Conservation (phyloP, 2,888 invertebrate species). For the Melinaea marsaeus region DNA sequence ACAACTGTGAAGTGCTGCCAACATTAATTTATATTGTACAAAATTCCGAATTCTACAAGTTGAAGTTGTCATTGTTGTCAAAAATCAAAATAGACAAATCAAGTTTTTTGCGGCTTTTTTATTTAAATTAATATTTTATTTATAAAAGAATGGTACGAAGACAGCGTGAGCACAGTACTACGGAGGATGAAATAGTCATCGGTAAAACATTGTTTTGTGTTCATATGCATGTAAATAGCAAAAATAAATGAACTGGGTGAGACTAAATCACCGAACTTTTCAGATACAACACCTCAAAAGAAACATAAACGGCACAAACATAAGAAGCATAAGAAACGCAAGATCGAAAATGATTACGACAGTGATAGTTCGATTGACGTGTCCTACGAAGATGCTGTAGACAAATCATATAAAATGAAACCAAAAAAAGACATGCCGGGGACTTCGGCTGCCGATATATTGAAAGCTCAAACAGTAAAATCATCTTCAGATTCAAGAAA, state of each 20-base stretch:
- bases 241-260: constrained; percentile 8
- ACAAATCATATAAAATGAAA: constrained; percentile 75
- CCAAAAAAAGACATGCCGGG: constrained; percentile 67
- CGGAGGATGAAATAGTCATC: constrained; percentile 71
- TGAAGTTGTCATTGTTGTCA: too few species aligned
- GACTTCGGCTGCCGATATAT: constrained; percentile 69
- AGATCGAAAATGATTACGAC: constrained; percentile 73
- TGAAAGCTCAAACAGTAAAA: constrained; percentile 73
- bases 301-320: constrained; percentile 82
- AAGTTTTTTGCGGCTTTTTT: neutral
- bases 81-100: too few species aligned
- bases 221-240: constrained; percentile 3
- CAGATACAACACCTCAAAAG: constrained; percentile 74
- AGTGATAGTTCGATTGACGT: constrained; percentile 75
- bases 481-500: constrained; percentile 63
- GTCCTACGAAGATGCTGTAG: constrained; percentile 65
- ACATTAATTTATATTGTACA: too few species aligned
- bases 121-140: neutral
- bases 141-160: constrained; percentile 58
- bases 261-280: constrained; percentile 24
- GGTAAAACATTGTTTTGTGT: constrained; percentile 44
- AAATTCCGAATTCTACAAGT: too few species aligned
- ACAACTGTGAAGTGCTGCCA: too few species aligned
- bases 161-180: constrained; percentile 66
- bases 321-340: constrained; percentile 78